Base-by-base conservation (phyloP, 2,888 invertebrate genomes). In the Erebia aethiops region DNA sequence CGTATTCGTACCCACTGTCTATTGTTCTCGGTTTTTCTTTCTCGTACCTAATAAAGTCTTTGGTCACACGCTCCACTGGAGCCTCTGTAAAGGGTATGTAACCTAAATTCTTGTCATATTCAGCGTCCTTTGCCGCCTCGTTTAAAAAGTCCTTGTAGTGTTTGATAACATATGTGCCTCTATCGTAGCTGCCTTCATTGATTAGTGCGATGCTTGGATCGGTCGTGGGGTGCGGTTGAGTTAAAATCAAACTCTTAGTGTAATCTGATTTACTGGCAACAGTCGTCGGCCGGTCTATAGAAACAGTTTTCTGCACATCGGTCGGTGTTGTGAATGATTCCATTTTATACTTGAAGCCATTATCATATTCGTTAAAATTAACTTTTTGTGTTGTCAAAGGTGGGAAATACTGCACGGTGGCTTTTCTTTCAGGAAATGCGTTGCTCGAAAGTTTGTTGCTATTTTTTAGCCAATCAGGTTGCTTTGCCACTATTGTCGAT, bases 341-440 rank as follows among this genome's bases (percentile, higher is more conserved):
- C 2, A 87, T 74, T 82, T 87, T 89, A 21, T 74, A 78, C 64
- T 84, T 82, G 61, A 85, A 86, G 60, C 80, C 76, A 1, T 75
- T 75, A 69, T 87, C 86, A 67, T 87, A 85, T 61, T 86, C 84
- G 52, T 84, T 82, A 1, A 80, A 35, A 56, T 78, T 85, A 1
- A 83, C 74, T 73, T 82, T 84, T n/a, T 82, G 83, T 1, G 76
- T 77, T 5, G 76, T 77, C 68, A 81, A 79, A 1, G 92, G 92
- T 16, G 92, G 92, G 77, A 92, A 93, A 77, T 90, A 91, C 73
- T 92, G 90, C 7, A 92, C 71, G 0, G 92, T 91, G 1, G 89
- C 85, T 64, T 84, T 84, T 62, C 91, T 82, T 7, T 88, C 87
- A 0, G 88, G 73, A 46, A 68, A 70, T 16, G 69, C 71, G 16